Evolutionary conservation across 1,140 invertebrate species (phyloP), one percentile per base, ranked within the genome.

Genomic region (Heliconius eleuchia): DNA sequence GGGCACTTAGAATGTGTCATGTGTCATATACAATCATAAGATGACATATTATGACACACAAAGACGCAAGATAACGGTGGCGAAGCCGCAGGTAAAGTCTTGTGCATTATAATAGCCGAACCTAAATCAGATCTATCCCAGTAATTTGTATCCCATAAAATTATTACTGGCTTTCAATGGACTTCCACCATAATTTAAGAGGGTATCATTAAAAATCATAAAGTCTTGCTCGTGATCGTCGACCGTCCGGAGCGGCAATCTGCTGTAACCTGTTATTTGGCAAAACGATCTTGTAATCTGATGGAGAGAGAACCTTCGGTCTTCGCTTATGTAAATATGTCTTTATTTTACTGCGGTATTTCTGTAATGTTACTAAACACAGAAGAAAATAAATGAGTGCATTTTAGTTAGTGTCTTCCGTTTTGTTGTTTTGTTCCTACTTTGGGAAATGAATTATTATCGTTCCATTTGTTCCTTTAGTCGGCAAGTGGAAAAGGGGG

Each of bases 181-280:
- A 60, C 55, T 60, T 23, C 55, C 55, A n/a, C 55, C 55, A 3
- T 60, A 60, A 60, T 60, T 60, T 60, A 60, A 23, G 55, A 60
- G 55, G 55, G 8, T 60, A 60, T 60, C 55, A 60, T 60, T 60
- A 60, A 60, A 60, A 60, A 60, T 60, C 55, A 27, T 60, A 60
- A 60, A 30, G 30, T 16, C 37, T 71, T 77, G 79, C 57, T 77
- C 75, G 79, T 80, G 79, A 77, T 77, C 55, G 55, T n/a, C 55
- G 55, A 60, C 55, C n/a, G 55, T 7, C 18, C 18, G 50, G 18
- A 52, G 50, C 50, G n/a, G 55, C n/a, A n/a, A 19, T 60, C 55
- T 27, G 3, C 75, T 74, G 71, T 71, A 76, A 71, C 74, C 74
- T 76, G 57, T 76, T 60, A 76, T 76, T 76, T 76, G 39, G 34